Evolutionary conservation across 2,113 vertebrate species (phyloP), one percentile per base, ranked within the genome.

Genomic region (Physeter macrocephalus): DNA sequence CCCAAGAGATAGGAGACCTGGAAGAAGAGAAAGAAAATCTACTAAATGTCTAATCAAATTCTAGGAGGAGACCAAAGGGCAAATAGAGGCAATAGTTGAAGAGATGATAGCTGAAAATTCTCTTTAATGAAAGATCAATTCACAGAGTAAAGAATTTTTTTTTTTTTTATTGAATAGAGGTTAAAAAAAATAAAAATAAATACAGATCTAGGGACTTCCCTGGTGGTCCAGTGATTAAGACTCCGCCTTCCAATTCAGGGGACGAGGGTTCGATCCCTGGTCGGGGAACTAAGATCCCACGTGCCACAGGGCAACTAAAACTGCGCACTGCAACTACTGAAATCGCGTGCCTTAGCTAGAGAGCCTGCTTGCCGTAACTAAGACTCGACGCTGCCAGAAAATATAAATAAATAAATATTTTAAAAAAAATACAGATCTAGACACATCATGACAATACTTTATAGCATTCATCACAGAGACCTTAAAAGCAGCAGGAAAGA

Each of bases 151-250:
- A 54, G 12, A 71, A 67, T 77, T 78, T 52, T 49, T 49, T 52
- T 52, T 17, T 52, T 52, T 77, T 21, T 18, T 6, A 74, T 46
- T 29, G 41, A 34, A 46, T 59, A 54, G 34, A 54, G 46, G 31
- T 62, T 54, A 57, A 52, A 54, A 36, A 83, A 85, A 78, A 54
- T 49, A 83, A 85, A 78, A 96, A 71, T 39, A 96, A 95, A 84
- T 64, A 18, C 54, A 57, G 49, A 49, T 49, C 49, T 49, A 15
- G 49, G 57, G 57, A 23, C 57, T 59, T 9, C 21, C 57, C 57
- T 23, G 15, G 52, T 59, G 57, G 57, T 20, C 18, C 57, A 59
- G 52, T 52, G 15, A 15, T 18, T 52, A 52, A 52, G 52, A 52
- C 17, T 52, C 57, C 0, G 21, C 21, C 21, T 59, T 59, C 7